Evolutionary conservation across 2,113 vertebrate species (phyloP).

Genomic region (Enhydra lutris): DNA sequence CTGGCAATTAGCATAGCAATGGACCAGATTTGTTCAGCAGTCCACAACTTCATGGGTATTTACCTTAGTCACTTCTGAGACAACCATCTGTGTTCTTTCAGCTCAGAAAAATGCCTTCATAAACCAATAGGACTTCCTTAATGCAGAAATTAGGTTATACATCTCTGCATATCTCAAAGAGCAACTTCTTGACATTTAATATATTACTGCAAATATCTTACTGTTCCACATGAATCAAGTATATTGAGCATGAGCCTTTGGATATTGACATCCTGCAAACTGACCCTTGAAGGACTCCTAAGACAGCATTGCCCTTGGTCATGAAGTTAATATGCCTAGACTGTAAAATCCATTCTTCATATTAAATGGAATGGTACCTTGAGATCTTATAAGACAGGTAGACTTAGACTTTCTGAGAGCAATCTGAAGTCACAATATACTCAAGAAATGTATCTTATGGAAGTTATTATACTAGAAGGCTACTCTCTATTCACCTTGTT

Average conservation of each 20-base stretch:
- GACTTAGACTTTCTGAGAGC: not conserved
- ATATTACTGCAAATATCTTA: slow-evolving; percentile 5
- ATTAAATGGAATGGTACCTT: not conserved
- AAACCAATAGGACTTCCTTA: not conserved
- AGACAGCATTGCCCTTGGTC: slow-evolving; percentile 27
- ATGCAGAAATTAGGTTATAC: slow-evolving; percentile 4
- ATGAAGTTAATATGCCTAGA: slow-evolving; percentile 28
- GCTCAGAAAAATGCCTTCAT: not conserved
- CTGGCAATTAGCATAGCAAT: slow-evolving; percentile 21
- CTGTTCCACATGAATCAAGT: slow-evolving; percentile 15
- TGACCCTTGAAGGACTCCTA: not conserved
- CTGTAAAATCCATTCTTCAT: not conserved
- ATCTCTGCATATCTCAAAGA: not conserved
- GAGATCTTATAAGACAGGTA: not conserved
- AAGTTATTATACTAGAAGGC: not conserved
- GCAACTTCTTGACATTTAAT: slow-evolving; percentile 16
- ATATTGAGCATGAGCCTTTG: slow-evolving; percentile 4
- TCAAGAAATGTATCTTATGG: not conserved
- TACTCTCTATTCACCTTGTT: not conserved
- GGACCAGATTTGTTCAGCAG: not conserved
- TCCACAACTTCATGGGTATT: slow-evolving; percentile 40
- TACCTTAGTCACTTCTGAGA: slow-evolving; percentile 34
- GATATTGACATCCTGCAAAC: not conserved
- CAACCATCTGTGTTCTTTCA: not conserved
- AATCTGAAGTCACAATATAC: not conserved